Evolutionary conservation across 2,113 vertebrate species (phyloP).

Genomic region (Semicossyphus pulcher): DNA sequence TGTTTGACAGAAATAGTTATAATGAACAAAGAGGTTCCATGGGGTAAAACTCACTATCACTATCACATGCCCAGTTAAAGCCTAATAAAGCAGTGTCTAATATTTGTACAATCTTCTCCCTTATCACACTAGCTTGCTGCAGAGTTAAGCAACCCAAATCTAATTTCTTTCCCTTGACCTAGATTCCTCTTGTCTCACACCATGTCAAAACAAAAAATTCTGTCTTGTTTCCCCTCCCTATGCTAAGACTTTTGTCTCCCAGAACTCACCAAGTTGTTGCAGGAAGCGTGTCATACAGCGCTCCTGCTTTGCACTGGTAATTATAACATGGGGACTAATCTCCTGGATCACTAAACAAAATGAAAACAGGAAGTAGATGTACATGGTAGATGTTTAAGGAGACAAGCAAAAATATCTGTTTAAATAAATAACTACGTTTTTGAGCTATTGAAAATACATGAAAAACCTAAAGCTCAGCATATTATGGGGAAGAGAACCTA

Average conservation of each 20-base stretch:
- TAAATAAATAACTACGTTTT: no score
- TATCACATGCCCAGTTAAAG: background rate
- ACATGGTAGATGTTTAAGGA: background rate
- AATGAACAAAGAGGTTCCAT: no score
- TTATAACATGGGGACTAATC: conserved; percentile 86
- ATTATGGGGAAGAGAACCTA: background rate
- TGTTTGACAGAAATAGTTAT: background rate
- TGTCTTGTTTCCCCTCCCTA: background rate
- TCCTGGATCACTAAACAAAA: conserved; percentile 85
- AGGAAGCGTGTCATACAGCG: conserved; percentile 87
- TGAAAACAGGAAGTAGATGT: background rate
- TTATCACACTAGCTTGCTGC: conserved; percentile 25
- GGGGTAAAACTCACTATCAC: no score
- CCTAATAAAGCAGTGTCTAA: background rate
- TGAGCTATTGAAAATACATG: background rate
- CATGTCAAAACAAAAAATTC: conserved; percentile 29
- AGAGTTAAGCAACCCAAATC: conserved; percentile 37
- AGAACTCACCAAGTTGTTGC: conserved; percentile 79
- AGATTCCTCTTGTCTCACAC: conserved; percentile 23
- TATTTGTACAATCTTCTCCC: conserved; percentile 7
- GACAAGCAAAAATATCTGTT: background rate
- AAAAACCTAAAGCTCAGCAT: background rate
- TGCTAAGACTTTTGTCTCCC: background rate
- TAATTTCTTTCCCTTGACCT: conserved; percentile 55
- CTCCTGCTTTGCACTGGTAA: conserved; percentile 96